Evolutionary conservation across 2,888 invertebrate genomes (phyloP).

Genomic region (Ichneumoninae sp.): DNA sequence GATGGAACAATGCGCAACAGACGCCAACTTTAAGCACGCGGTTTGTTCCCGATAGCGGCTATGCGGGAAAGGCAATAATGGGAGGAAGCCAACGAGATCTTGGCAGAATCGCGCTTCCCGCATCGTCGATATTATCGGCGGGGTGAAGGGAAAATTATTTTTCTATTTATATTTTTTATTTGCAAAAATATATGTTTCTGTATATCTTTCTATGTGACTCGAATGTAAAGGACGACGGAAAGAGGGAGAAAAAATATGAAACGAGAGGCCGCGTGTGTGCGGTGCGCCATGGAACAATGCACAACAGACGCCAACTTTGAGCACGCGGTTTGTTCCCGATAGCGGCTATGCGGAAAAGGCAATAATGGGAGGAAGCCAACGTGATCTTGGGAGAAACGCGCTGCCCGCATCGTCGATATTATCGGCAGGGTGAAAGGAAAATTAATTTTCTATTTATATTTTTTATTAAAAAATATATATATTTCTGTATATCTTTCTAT

Average conservation of each 20-base stretch:
- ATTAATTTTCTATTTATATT: too few relatives aligned
- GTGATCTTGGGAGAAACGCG: conserved; percentile 37
- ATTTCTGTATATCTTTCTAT: too few relatives aligned
- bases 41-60: conserved; percentile 9
- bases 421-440: background rate
- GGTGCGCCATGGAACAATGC: conserved; percentile 50
- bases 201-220: too few relatives aligned
- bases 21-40: conserved; percentile 17
- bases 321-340: conserved; percentile 12
- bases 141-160: too few relatives aligned
- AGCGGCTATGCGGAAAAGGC: conserved; percentile 10
- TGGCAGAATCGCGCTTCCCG: conserved; percentile 27
- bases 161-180: too few relatives aligned
- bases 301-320: conserved; percentile 25
- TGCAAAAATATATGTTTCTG: too few relatives aligned
- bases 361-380: conserved; percentile 42
- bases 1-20: conserved; percentile 52
- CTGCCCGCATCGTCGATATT: background rate
- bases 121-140: background rate
- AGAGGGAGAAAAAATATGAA: conserved; percentile 28
- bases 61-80: conserved; percentile 37
- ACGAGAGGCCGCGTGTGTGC: too few relatives aligned
- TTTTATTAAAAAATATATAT: too few relatives aligned
- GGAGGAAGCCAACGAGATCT: conserved; percentile 37
- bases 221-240: background rate